phyloP scores from a whole-genome alignment of 1,140 invertebrate species.

The Phymorhynchus buccinoides region DNA sequence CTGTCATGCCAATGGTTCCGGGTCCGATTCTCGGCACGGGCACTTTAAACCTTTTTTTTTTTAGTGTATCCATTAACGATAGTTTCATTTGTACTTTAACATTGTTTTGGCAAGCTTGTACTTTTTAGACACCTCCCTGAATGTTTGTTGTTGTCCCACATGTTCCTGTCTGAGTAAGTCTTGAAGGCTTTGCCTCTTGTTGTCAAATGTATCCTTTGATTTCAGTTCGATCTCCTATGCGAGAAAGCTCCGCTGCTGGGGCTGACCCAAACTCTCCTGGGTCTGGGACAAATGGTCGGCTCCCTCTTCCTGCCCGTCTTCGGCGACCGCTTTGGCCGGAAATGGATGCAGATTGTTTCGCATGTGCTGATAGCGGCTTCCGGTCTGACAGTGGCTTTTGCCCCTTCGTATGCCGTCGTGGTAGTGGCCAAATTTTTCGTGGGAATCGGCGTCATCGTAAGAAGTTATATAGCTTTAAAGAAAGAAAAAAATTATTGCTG shows the following conservation, averaged over 20 bases:
- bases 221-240: conserved; percentile 63
- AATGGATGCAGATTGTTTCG: conserved; percentile 45
- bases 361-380: conserved; percentile 28
- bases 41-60: too few species aligned
- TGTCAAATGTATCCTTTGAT: conserved; percentile 4
- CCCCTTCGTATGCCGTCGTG: conserved; percentile 40
- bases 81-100: too few species aligned
- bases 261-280: conserved; percentile 51
- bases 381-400: conserved; percentile 32
- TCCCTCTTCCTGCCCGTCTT: conserved; percentile 45
- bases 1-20: too few species aligned
- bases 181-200: background rate
- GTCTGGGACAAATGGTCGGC: conserved; percentile 51
- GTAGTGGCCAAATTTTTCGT: conserved; percentile 41
- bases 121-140: background rate
- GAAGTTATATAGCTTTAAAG: background rate
- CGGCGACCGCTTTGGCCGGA: conserved; percentile 55
- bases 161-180: too few species aligned
- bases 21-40: too few species aligned
- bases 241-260: conserved; percentile 46
- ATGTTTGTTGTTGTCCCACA: background rate
- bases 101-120: background rate
- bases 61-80: too few species aligned
- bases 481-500: background rate
- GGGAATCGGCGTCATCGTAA: conserved; percentile 46